phyloP scores from a whole-genome alignment of 1,140 invertebrate genomes.

The Procambarus virginalis region DNA sequence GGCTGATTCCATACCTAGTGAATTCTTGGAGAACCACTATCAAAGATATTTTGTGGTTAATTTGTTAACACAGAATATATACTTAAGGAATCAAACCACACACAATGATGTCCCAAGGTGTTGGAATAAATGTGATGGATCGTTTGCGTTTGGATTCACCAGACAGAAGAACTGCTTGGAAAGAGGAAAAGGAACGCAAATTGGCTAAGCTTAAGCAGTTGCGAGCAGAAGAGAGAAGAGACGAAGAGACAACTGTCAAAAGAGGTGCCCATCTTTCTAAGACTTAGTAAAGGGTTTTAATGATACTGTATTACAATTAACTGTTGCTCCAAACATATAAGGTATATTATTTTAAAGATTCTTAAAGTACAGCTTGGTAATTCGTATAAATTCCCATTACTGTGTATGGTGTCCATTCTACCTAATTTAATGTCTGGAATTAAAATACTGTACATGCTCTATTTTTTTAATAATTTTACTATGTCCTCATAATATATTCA shows the following conservation, averaged over 20 bases:
- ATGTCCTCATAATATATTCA: no score
- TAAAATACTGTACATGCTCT: no score
- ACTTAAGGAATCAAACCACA: background rate
- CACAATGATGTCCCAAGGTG: slow-evolving; percentile 17
- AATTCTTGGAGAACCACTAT: no score
- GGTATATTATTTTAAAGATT: no score
- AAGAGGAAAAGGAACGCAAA: slow-evolving; percentile 94
- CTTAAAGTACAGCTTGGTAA: no score
- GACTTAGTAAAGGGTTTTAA: background rate
- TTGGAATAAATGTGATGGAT: slow-evolving; percentile 30
- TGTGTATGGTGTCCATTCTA: no score
- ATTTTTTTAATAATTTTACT: no score
- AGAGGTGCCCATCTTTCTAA: slow-evolving; percentile 51
- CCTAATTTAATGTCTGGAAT: no score
- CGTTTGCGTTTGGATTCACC: slow-evolving; percentile 30
- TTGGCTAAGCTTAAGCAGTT: slow-evolving; percentile 88
- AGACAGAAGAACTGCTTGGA: slow-evolving; percentile 75
- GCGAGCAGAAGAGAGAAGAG: slow-evolving; percentile 66
- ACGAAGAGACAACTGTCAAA: slow-evolving; percentile 50
- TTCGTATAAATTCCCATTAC: no score
- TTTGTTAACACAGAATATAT: background rate
- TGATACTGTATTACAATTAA: background rate
- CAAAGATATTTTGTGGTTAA: no score
- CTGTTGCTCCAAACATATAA: no score
- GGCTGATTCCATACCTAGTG: no score